Evolutionary conservation across 2,888 invertebrate genomes (phyloP).

Genomic region (Parnassius glacialis): DNA sequence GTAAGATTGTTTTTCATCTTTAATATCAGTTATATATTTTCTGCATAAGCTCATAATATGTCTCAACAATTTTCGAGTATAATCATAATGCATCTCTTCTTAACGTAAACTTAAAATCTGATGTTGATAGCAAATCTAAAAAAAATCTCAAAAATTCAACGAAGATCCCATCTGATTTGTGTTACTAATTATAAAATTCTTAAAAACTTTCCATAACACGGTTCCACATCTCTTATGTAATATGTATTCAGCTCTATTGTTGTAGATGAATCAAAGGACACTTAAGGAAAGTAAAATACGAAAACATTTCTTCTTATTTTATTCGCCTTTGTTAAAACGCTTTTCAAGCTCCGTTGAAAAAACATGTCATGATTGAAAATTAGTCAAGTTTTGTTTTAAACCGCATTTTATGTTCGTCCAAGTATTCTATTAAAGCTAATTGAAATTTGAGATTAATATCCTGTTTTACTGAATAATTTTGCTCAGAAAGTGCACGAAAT

Average conservation of each 20-base stretch:
- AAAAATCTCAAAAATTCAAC: slow-evolving; percentile 47
- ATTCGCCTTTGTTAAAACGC: slow-evolving; percentile 30
- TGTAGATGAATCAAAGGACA: slow-evolving; percentile 1
- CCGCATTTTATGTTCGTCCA: slow-evolving; percentile 31
- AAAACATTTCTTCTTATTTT: slow-evolving; percentile 2
- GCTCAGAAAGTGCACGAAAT: slow-evolving; percentile 41
- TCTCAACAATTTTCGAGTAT: too few species aligned
- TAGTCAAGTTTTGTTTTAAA: slow-evolving; percentile 29
- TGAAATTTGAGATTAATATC: slow-evolving; percentile 49
- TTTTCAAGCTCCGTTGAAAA: not conserved
- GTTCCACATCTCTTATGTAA: not conserved
- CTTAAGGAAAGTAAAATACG: not conserved
- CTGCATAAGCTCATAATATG: too few species aligned
- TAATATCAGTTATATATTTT: too few species aligned
- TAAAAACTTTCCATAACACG: not conserved
- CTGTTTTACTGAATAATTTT: slow-evolving; percentile 35
- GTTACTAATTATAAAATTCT: not conserved
- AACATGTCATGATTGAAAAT: slow-evolving; percentile 21
- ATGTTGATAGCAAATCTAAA: slow-evolving; percentile 42
- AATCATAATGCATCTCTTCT: too few species aligned
- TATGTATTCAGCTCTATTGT: not conserved
- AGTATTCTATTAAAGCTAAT: slow-evolving; percentile 48
- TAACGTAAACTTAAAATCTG: too few species aligned
- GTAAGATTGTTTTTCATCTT: too few species aligned
- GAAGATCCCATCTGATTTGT: slow-evolving; percentile 44